A percentile compares a stretch with the other conserved stretches of the same genome.
These are phyloP conservation scores for Melikaiella ostensackeni DNA, from an alignment of 2,888 invertebrate genomes.

Conservation along the genomic window DNA sequence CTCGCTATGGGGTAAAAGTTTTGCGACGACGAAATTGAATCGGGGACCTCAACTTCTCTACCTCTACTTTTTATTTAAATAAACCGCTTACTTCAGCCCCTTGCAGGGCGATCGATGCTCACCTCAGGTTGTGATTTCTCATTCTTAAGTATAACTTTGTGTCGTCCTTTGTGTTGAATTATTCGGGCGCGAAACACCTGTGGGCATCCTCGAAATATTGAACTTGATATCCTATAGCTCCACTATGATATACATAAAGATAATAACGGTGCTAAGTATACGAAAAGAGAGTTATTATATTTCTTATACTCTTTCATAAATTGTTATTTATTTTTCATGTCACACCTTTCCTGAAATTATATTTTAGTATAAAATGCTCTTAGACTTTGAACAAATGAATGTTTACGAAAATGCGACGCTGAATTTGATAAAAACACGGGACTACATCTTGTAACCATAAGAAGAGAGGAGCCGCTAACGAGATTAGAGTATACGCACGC, in stretches of 20 bases:
- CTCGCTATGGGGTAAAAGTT: constrained; percentile 32
- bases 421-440: constrained; percentile 52
- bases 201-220: constrained; percentile 2
- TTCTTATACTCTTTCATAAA: neutral
- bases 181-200: constrained; percentile 11
- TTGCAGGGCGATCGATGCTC: constrained; percentile 25
- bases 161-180: constrained; percentile 12
- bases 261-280: neutral
- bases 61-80: constrained; percentile 30
- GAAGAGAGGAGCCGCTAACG: constrained; percentile 56
- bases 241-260: neutral
- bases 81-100: constrained; percentile 31
- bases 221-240: neutral
- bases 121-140: constrained; percentile 21
- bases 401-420: neutral
- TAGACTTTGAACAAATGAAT: neutral
- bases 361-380: neutral
- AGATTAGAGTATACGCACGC: constrained; percentile 62
- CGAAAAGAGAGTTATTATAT: neutral
- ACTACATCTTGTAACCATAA: constrained; percentile 51
- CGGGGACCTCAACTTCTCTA: neutral
- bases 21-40: constrained; percentile 24
- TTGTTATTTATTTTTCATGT: neutral
- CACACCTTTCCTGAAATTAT: neutral
- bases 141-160: constrained; percentile 5